These are phyloP conservation scores for Pristiophorus japonicus DNA, from an alignment of 2,113 vertebrate genomes.

Conservation along the genomic window DNA sequence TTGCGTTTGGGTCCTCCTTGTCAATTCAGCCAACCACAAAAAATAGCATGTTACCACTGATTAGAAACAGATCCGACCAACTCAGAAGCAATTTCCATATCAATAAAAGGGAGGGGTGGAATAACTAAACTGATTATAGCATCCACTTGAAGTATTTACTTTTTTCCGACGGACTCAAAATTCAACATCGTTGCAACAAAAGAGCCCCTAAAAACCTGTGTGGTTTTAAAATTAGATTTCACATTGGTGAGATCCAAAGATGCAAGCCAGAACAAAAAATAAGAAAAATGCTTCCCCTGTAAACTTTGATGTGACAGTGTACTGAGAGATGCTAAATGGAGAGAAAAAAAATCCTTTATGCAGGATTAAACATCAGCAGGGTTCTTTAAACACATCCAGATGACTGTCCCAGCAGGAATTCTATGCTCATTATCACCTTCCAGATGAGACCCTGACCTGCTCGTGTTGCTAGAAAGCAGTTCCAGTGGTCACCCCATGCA, in stretches of 20 bases:
- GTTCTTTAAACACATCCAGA: conserved; percentile 46
- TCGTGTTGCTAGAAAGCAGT: conserved; percentile 39
- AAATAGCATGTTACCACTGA: not conserved
- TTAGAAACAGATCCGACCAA: not conserved
- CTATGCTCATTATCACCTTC: conserved; percentile 40
- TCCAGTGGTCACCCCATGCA: conserved; percentile 37
- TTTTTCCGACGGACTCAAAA: not conserved
- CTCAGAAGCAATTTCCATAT: not conserved
- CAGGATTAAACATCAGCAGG: conserved; percentile 39
- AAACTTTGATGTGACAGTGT: conserved; percentile 37
- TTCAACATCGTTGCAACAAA: not conserved
- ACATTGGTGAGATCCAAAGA: not conserved
- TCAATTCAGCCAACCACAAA: not conserved
- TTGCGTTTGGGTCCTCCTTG: not conserved
- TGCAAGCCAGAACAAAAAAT: not conserved
- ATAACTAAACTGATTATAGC: not conserved
- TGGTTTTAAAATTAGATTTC: conserved; percentile 23
- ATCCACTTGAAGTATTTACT: not conserved
- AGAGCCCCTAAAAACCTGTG: conserved; percentile 4
- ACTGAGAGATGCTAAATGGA: conserved; percentile 44
- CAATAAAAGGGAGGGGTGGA: not conserved
- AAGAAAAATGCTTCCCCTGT: not conserved
- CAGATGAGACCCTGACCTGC: conserved; percentile 46
- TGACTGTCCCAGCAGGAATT: conserved; percentile 39
- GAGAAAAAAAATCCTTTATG: conserved; percentile 44